A percentile compares a stretch with the other conserved stretches of the same genome.
Evolutionary conservation across 1,140 invertebrate genomes (phyloP).

Genomic region (Hyphantria cunea): DNA sequence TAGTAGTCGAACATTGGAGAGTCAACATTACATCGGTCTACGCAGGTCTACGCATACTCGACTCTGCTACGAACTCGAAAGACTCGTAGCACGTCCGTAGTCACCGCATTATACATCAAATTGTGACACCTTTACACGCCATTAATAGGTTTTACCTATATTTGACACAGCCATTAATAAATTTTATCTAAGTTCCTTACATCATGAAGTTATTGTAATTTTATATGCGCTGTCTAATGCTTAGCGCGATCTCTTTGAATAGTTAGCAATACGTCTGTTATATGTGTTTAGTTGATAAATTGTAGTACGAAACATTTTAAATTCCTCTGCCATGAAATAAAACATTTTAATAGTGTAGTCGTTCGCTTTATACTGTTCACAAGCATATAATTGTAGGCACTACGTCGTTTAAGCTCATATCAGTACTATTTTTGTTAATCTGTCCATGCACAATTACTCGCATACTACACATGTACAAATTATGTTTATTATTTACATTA

Average conservation of each 20-base stretch:
- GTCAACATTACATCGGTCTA: neutral
- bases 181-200: conserved; percentile 41
- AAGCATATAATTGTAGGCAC: conserved; percentile 80
- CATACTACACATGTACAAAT: conserved; percentile 64
- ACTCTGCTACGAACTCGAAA: neutral
- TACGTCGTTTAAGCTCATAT: conserved; percentile 80
- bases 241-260: conserved; percentile 20
- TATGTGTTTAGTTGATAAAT: conserved; percentile 32
- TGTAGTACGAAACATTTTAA: conserved; percentile 46
- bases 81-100: neutral
- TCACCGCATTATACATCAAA: neutral
- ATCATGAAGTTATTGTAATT: conserved; percentile 33
- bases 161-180: conserved; percentile 54
- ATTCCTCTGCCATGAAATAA: conserved; percentile 49
- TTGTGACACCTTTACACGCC: conserved; percentile 19
- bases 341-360: conserved; percentile 37
- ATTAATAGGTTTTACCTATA: conserved; percentile 43
- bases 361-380: conserved; percentile 58
- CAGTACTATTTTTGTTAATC: conserved; percentile 76
- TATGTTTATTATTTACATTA: conserved; percentile 56
- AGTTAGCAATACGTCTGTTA: conserved; percentile 21
- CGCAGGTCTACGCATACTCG: neutral
- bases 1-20: conserved; percentile 32
- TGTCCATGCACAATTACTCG: conserved; percentile 72
- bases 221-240: conserved; percentile 25